Base-by-base conservation (phyloP, 2,888 invertebrate species). In the Drosophila pegasa region DNA sequence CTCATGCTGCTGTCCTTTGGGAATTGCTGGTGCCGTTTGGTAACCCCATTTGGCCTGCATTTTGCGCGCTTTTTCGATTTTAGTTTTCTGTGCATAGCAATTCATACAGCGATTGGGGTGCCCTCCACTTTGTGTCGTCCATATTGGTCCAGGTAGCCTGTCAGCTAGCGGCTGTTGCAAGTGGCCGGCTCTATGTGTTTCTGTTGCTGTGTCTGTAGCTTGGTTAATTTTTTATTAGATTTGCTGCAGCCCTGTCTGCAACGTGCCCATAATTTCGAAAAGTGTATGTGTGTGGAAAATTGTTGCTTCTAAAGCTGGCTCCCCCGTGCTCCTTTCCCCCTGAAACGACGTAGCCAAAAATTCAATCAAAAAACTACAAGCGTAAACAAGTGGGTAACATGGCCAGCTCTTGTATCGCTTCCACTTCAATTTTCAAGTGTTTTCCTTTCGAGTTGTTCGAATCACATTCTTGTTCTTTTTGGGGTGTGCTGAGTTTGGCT, bases 11-110 rank as follows among this genome's bases (percentile, higher is more conserved):
- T 58, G 58, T 48, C 81, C 73, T 35, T 71, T 65, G 87, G 83
- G 79, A 83, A 72, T 80, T 69, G 78, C 57, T 65, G 68, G 48
- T 62, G 81, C 59, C 76, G 76, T 80, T 71, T 70, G 72, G 83
- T 85, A 85, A 85, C 87, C 84, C 84, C 78, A 80, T 78, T 85
- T 85, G 84, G 85, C 85, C 87, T 80, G 80, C 76, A 87, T 85
- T 85, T 85, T 80, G 82, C 87, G 80, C 87, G 80, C 76, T 73
- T 82, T 85, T 85, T 82, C 82, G 87, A 80, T 80, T 87, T 68
- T 51, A 48, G 59, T 73, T 68, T 82, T 78, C 67, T 71, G 72
- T 72, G 74, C 70, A 73, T 70, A 73, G 76, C 71, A 60, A 71
- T 77, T 64, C 65, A 45, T 37, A 47, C 22, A 29, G 43, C 47